Percentiles rank a stretch among this genome's conserved stretches.
Conservation (phyloP, 2,113 vertebrate species). For the Etheostoma spectabile region DNA sequence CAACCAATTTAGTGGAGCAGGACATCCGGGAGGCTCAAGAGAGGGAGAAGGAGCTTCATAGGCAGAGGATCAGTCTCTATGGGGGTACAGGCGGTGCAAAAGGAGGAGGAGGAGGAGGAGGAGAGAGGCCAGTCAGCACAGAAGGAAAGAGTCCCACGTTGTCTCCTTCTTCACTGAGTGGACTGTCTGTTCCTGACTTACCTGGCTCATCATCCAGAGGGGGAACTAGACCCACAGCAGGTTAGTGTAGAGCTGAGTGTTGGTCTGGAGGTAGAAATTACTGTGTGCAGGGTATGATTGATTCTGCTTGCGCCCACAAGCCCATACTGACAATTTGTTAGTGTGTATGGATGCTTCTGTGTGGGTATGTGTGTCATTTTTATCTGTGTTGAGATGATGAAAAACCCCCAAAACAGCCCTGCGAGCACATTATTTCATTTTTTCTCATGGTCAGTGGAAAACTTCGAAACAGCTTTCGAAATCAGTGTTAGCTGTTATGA, state of each 20-base stretch:
- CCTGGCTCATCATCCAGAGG: conserved; percentile 25
- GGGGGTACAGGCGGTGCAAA: conserved; percentile 51
- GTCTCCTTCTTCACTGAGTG: conserved; percentile 40
- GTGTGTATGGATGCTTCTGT: conserved; percentile 12
- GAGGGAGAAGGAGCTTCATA: conserved; percentile 85
- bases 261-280: background rate
- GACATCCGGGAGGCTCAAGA: conserved; percentile 86
- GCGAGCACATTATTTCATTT: conserved; percentile 53
- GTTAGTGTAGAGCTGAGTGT: conserved; percentile 61
- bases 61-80: conserved; percentile 85
- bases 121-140: background rate
- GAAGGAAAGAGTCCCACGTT: conserved; percentile 22
- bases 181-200: conserved; percentile 31
- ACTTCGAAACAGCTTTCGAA: conserved; percentile 34
- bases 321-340: conserved; percentile 17
- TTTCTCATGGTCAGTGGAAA: conserved; percentile 47
- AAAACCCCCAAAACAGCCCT: conserved; percentile 58
- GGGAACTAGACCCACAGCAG: conserved; percentile 58
- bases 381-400: conserved; percentile 53
- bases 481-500: conserved; percentile 24
- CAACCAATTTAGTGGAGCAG: conserved; percentile 79
- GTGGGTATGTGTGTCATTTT: conserved; percentile 26
- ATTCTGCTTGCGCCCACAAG: conserved; percentile 2
- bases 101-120: background rate
- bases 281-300: background rate